A percentile compares a stretch with the other conserved stretches of the same genome.
Evolutionary conservation across 1,140 invertebrate species (phyloP).

Genomic region (Melanaphis sacchari): DNA sequence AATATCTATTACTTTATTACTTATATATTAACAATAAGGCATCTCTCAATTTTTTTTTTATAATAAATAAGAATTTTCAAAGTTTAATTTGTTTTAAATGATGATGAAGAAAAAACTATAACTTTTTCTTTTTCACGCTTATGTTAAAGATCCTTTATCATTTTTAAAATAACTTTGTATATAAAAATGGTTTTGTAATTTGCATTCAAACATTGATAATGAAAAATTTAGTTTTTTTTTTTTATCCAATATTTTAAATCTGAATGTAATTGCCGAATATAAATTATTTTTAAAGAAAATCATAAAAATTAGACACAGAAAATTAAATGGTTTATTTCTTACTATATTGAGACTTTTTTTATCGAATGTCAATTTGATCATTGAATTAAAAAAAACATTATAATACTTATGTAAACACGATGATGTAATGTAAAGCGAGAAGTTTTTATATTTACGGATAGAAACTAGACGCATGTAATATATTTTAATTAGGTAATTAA

Average conservation of each 20-base stretch:
- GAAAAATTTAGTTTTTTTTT: background rate
- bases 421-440: background rate
- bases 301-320: background rate
- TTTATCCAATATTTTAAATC: background rate
- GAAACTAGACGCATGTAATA: background rate
- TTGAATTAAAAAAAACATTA: background rate
- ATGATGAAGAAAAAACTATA: no score
- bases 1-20: no score
- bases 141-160: background rate
- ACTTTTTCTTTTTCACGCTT: background rate
- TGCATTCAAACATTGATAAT: background rate
- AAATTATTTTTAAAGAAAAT: background rate
- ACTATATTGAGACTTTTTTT: background rate
- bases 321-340: background rate
- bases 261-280: background rate
- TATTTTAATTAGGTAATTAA: background rate
- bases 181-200: background rate
- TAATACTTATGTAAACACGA: background rate
- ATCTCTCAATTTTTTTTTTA: no score
- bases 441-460: background rate
- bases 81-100: no score
- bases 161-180: background rate
- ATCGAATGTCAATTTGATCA: background rate
- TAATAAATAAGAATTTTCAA: no score
- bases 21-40: no score